phyloP scores from a whole-genome alignment of 2,113 vertebrate genomes.

The Calypte anna region DNA sequence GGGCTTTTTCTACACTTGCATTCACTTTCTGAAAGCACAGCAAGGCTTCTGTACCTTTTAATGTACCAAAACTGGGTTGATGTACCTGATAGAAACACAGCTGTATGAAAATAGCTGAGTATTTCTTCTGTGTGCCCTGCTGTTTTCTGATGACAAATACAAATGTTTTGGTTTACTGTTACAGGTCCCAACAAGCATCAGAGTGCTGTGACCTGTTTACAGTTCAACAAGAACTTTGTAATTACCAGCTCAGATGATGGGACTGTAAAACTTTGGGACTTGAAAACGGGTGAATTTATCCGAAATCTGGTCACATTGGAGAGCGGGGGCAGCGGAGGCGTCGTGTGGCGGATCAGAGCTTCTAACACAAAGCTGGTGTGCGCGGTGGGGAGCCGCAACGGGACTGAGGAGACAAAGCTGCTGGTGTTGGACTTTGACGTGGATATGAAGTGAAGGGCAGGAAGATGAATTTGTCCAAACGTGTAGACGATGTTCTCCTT shows the following conservation, averaged over 20 bases:
- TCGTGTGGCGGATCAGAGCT: constrained; percentile 98
- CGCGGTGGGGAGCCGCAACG: constrained; percentile 96
- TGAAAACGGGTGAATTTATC: constrained; percentile 99
- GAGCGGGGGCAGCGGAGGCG: constrained; percentile 96
- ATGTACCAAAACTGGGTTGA: background rate
- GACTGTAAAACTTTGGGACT: constrained; percentile 99
- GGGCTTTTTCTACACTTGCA: background rate
- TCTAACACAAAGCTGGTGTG: constrained; percentile 99
- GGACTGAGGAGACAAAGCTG: constrained; percentile 99
- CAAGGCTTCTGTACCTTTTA: background rate
- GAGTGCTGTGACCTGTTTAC: constrained; percentile 99
- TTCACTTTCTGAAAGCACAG: background rate
- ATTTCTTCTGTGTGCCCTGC: background rate
- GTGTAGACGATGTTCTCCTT: constrained; percentile 75
- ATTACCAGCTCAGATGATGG: constrained; percentile 99
- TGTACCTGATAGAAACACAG: background rate
- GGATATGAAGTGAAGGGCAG: constrained; percentile 95
- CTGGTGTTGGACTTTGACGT: constrained; percentile 99
- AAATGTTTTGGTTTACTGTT: constrained; percentile 53
- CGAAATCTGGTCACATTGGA: constrained; percentile 99
- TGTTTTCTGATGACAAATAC: constrained; percentile 37
- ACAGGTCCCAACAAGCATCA: constrained; percentile 99
- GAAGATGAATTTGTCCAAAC: constrained; percentile 77
- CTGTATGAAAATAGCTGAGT: background rate
- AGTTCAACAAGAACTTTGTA: constrained; percentile 99